Evolutionary conservation across 23 tunicate species (phyloP), one percentile per base, ranked within the genome.

Genomic region (Styela plicata): DNA sequence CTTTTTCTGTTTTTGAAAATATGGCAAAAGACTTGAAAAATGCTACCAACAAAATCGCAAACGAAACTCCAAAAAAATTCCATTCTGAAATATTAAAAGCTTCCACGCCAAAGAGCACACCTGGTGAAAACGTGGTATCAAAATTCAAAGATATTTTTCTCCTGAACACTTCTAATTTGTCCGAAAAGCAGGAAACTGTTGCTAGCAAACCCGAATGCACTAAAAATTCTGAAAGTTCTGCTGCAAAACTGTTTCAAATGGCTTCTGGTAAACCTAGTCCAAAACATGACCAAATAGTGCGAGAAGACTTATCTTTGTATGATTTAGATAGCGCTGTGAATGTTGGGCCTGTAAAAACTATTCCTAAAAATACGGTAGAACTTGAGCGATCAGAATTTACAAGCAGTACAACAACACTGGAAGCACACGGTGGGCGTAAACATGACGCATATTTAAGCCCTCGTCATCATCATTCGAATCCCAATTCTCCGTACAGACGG

Each of bases 211-310:
- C 71, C 31, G 71, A 67, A 13, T 18, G 13, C 0, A 67, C 30
- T 18, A 29, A 67, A 29, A 25, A 29, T 18, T 25, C 19, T 22
- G 71, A 22, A 1, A 67, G 31, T 29, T n/a, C n/a, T n/a, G 71
- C 71, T 19, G 71, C 71, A 67, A 67, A 67, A 67, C 24, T 67
- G 71, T 67, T 25, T 67, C 71, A 67, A 29, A 67, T 67, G 71
- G 71, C 71, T 25, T 44, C 57, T 7, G 13, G 13, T 44, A 44
- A 13, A 13, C 13, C 57, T 44, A 13, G 7, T 44, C 57, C 57
- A 44, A 44, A 44, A 44, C 10, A 44, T 5, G 57, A 44, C 57
- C 10, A 44, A 44, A 44, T 44, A 13, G 10, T 44, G 13, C 7
- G 13, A 44, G 10, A 44, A 13, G 57, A 44, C 57, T 5, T 44